Conservation (phyloP, 2,113 vertebrate species). For the Atrichornis clamosus region DNA sequence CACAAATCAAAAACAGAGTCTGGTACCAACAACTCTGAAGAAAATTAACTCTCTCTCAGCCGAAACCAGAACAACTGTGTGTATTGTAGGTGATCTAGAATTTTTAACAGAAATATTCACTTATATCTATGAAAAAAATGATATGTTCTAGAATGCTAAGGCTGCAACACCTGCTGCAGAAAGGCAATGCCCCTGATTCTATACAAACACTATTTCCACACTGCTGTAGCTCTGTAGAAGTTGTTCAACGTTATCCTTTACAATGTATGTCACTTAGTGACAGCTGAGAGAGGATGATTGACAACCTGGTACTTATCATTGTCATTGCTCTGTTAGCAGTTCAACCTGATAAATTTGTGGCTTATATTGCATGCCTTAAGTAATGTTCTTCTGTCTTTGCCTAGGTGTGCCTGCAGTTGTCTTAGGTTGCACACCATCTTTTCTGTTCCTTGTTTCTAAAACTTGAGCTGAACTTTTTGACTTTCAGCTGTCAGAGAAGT, state of each 20-base stretch:
- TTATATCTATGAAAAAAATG: not conserved
- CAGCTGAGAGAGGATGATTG: not conserved
- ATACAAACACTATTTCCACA: not conserved
- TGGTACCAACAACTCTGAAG: not conserved
- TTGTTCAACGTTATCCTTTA: not conserved
- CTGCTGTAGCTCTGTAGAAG: not conserved
- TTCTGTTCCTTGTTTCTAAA: not conserved
- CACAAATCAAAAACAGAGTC: not conserved
- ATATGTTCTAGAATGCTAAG: not conserved
- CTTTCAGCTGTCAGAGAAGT: not conserved
- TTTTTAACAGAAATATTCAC: not conserved
- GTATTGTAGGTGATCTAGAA: not conserved
- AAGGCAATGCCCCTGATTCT: not conserved
- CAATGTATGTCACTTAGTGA: not conserved
- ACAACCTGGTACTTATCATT: not conserved
- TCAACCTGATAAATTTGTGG: not conserved
- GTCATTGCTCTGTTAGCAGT: not conserved
- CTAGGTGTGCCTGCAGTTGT: not conserved
- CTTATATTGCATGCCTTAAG: not conserved
- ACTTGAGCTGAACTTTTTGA: not conserved
- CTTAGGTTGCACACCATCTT: not conserved
- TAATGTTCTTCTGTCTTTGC: not conserved
- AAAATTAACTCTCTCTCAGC: not conserved
- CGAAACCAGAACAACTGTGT: not conserved
- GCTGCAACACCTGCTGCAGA: not conserved